Conservation (phyloP, 2,797 vertebrate species). For the Rhabdomys pumilio region DNA sequence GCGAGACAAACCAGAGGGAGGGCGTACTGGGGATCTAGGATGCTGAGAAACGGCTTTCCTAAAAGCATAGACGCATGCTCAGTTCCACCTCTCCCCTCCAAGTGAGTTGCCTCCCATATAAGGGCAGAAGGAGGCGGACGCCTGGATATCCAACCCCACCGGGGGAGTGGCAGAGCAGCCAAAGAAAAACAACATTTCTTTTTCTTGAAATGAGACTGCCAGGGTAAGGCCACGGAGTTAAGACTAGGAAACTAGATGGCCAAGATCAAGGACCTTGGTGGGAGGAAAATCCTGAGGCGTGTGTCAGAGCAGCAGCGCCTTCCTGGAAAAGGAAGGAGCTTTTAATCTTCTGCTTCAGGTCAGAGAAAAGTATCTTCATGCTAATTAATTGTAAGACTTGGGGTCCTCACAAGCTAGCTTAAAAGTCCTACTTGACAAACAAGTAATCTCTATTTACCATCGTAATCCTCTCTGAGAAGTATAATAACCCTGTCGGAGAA, state of each 20-base stretch:
- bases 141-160: conserved; percentile 69
- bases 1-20: conserved; percentile 56
- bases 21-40: conserved; percentile 45
- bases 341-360: not conserved
- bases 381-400: conserved; percentile 42
- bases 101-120: conserved; percentile 64
- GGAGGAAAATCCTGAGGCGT: not conserved
- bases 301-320: not conserved
- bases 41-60: conserved; percentile 64
- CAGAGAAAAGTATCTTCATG: conserved; percentile 30
- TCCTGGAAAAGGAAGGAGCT: not conserved
- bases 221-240: conserved; percentile 56
- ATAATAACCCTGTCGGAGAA: not conserved
- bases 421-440: conserved; percentile 55
- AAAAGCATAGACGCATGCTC: conserved; percentile 82
- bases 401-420: not conserved
- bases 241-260: conserved; percentile 1
- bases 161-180: conserved; percentile 76
- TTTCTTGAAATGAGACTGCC: conserved; percentile 72
- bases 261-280: not conserved
- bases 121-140: conserved; percentile 71
- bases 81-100: conserved; percentile 33
- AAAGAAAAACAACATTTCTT: conserved; percentile 84
- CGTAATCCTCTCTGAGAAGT: not conserved
- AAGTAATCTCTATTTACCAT: conserved; percentile 11